Percentiles rank a stretch among this genome's conserved stretches.
Conservation (phyloP, 2,888 invertebrate species). For the Tipula lateralis region DNA sequence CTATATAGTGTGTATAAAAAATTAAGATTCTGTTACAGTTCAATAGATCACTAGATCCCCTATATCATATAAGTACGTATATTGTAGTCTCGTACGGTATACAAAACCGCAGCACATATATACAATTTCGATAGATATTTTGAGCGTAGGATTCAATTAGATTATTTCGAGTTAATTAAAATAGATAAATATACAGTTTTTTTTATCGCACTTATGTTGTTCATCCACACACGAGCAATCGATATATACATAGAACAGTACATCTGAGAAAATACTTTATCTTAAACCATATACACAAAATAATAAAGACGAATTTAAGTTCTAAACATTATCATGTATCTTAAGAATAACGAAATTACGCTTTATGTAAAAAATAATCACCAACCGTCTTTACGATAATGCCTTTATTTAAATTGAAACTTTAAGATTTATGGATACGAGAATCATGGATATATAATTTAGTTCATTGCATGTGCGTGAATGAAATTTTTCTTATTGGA, state of each 20-base stretch:
- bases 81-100: not conserved
- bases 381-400: not conserved
- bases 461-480: not conserved
- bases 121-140: not conserved
- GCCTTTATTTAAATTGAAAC: not conserved
- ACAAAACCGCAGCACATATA: not conserved
- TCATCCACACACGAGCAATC: not conserved
- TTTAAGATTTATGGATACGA: not conserved
- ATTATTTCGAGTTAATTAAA: not conserved
- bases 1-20: not conserved
- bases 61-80: not conserved
- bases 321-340: not conserved
- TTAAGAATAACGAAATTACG: not conserved
- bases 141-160: not conserved
- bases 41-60: not conserved
- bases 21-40: not conserved
- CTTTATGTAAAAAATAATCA: not conserved
- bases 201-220: not conserved
- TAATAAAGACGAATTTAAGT: not conserved
- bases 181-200: not conserved
- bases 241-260: not conserved
- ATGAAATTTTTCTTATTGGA: not conserved
- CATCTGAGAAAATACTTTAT: not conserved
- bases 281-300: not conserved
- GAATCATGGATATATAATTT: not conserved